These are phyloP conservation scores for Dasyornis broadbenti DNA, from an alignment of 2,113 vertebrate genomes.

Conservation along the genomic window DNA sequence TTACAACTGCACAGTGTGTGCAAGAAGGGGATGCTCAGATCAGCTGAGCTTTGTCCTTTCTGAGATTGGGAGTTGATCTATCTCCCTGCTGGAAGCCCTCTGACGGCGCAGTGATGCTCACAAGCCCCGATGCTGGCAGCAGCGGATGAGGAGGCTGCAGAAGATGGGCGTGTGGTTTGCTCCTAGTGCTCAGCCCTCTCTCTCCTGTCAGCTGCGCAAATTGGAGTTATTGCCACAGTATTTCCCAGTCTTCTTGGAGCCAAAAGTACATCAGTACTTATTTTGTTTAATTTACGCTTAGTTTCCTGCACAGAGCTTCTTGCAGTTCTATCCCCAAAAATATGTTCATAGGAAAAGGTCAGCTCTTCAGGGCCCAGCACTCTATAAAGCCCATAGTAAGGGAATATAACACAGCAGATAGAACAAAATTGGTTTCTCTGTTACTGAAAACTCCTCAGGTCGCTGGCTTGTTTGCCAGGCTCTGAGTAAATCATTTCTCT, in stretches of 20 bases:
- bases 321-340: background rate
- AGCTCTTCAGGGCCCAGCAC: background rate
- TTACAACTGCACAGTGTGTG: background rate
- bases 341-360: background rate
- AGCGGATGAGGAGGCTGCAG: background rate
- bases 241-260: background rate
- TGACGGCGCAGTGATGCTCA: background rate
- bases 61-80: background rate
- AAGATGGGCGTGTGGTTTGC: background rate
- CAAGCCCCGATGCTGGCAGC: background rate
- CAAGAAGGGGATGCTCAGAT: background rate
- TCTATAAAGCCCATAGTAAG: background rate
- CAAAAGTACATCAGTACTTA: conserved; percentile 9
- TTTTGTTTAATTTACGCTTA: background rate
- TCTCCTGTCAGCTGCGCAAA: background rate
- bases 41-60: background rate
- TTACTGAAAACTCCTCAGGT: background rate
- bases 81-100: background rate
- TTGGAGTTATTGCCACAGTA: background rate
- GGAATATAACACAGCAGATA: background rate
- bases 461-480: background rate
- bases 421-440: background rate
- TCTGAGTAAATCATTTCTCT: background rate
- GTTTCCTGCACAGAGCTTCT: background rate
- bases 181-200: background rate